Evolutionary conservation across 2,113 vertebrate species (phyloP).

Genomic region (Neolamprologus hecqui): DNA sequence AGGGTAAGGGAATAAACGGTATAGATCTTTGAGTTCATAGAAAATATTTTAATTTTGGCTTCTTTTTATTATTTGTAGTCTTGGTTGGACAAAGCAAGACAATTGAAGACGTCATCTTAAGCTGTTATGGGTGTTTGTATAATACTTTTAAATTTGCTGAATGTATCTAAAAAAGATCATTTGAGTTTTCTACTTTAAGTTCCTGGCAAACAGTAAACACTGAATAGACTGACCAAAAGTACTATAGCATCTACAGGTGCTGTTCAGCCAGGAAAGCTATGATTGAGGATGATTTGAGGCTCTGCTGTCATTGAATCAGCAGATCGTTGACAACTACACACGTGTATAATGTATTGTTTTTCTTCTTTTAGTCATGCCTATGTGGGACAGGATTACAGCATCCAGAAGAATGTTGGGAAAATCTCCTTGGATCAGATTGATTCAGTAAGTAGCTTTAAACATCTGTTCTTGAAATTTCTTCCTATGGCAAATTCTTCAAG

Average conservation of each 20-base stretch:
- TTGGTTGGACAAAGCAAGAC: not conserved
- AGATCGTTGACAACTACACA: not conserved
- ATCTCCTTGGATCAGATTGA: conserved; percentile 94
- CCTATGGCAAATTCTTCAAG: not conserved
- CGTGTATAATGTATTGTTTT: not conserved
- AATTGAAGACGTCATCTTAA: not conserved
- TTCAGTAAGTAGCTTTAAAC: conserved; percentile 72
- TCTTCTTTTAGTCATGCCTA: conserved; percentile 82
- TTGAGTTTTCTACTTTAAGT: not conserved
- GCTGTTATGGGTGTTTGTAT: not conserved
- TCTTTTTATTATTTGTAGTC: not conserved
- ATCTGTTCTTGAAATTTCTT: not conserved
- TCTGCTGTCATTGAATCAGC: not conserved
- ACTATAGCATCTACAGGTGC: not conserved
- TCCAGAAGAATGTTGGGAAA: conserved; percentile 84
- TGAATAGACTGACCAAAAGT: not conserved
- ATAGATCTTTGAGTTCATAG: not conserved
- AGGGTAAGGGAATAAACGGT: not conserved
- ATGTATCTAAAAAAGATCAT: not conserved
- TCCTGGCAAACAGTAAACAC: not conserved
- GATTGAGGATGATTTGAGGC: not conserved
- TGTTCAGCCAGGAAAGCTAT: not conserved
- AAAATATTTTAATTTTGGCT: not conserved
- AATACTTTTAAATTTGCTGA: not conserved
- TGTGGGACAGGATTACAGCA: conserved; percentile 90